Evolutionary conservation across 2,113 vertebrate species (phyloP), one percentile per base, ranked within the genome.

Genomic region (Dipodomys ordii): DNA sequence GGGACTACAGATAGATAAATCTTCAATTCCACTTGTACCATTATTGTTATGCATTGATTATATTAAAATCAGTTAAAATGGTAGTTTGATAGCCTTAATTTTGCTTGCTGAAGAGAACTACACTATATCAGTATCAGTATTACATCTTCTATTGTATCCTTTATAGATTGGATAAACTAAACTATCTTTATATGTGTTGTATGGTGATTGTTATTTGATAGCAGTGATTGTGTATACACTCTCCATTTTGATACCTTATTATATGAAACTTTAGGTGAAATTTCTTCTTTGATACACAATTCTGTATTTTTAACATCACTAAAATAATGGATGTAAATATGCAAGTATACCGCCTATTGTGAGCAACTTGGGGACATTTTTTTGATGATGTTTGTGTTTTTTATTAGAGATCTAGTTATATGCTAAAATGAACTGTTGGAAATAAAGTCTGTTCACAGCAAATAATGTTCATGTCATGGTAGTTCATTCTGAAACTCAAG

Each of bases 401-500:
- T 96, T 92, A 7, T 92, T 95, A 97, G 92, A 97, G 46, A 97
- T 97, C 97, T 44, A 78, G 91, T 49, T 23, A 3, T 84, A 49
- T 96, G 81, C 95, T 96, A 86, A 68, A 91, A 65, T 95, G 93
- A 96, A 95, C 74, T 97, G 53, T 82, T 86, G 39, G 65, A 97
- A 98, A 97, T 97, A 97, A 97, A 98, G 96, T 97, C 86, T 97
- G 88, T 91, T 67, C 84, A 92, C 0, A 13, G 53, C 15, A 57
- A 57, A 92, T 96, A 94, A 97, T 95, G 93, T 97, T 97, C 92
- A 32, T 84, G 35, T 64, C 89, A 76, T 97, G 96, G 95, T 92
- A 82, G 95, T 97, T 95, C 96, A 98, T 98, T 87, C 62, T 98
- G 97, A 96, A 82, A 98, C 96, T 97, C 16, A 91, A 97, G 97